These are phyloP conservation scores for Mythimna impura DNA, from an alignment of 2,888 invertebrate genomes.

Conservation along the genomic window DNA sequence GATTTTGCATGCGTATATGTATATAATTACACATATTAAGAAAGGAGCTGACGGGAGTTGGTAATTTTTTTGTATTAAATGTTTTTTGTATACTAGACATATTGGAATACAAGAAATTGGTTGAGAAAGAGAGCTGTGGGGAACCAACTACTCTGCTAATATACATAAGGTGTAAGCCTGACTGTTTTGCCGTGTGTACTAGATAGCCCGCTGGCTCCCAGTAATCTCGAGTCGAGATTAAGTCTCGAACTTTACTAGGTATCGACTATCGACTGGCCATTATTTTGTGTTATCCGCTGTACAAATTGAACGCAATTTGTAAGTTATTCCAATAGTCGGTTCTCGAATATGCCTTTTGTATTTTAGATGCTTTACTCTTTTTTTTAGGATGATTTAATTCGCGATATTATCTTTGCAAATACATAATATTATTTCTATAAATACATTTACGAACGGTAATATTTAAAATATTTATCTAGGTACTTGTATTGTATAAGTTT, in stretches of 20 bases:
- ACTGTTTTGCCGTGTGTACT: conserved; percentile 35
- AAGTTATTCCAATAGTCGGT: conserved; percentile 68
- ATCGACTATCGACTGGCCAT: conserved; percentile 80
- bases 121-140: too few species aligned
- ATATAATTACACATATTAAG: neutral
- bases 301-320: conserved; percentile 69
- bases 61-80: neutral
- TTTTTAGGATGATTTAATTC: conserved; percentile 22
- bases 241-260: conserved; percentile 81
- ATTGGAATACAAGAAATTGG: neutral
- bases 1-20: neutral
- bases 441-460: neutral
- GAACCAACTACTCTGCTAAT: neutral
- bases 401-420: conserved; percentile 1
- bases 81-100: neutral
- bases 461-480: neutral
- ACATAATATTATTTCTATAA: neutral
- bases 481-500: conserved; percentile 18
- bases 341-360: conserved; percentile 47
- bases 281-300: conserved; percentile 78
- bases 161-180: neutral
- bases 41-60: neutral
- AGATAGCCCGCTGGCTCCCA: conserved; percentile 60
- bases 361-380: conserved; percentile 32
- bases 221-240: conserved; percentile 85